Conservation (phyloP, 2,888 invertebrate species). For the Mantis religiosa region DNA sequence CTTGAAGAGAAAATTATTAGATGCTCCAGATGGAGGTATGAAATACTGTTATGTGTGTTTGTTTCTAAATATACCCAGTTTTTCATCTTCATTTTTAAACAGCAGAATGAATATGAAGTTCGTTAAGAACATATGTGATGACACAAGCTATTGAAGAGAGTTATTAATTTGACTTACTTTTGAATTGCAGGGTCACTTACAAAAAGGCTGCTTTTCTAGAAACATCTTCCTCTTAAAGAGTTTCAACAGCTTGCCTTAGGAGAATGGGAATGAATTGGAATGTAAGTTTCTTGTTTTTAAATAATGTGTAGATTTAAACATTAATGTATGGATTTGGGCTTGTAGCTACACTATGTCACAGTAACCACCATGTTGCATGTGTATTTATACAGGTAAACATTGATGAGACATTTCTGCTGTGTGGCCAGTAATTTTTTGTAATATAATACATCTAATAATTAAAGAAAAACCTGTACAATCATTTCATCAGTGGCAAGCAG, state of each 20-base stretch:
- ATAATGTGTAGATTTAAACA: not conserved
- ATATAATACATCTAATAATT: too few species aligned
- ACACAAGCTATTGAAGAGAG: too few species aligned
- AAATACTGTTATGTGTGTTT: not conserved
- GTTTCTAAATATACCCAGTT: not conserved
- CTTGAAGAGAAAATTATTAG: conserved; percentile 71
- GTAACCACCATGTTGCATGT: too few species aligned
- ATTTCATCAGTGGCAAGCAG: too few species aligned
- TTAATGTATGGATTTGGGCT: too few species aligned
- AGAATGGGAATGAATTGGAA: not conserved
- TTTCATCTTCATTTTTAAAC: not conserved
- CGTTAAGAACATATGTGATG: not conserved
- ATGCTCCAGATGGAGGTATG: conserved; percentile 60
- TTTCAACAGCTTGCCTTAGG: not conserved
- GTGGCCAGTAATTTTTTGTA: too few species aligned
- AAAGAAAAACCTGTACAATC: too few species aligned
- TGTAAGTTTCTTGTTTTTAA: not conserved
- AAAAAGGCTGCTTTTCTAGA: conserved; percentile 4
- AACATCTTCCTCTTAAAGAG: not conserved
- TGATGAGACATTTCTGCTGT: too few species aligned
- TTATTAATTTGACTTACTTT: not conserved
- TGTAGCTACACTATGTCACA: too few species aligned
- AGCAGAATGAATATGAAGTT: too few species aligned
- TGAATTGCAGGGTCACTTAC: not conserved
- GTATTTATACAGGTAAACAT: too few species aligned